Conservation (phyloP, 1,140 invertebrate species). For the Meloidogyne floridensis region DNA sequence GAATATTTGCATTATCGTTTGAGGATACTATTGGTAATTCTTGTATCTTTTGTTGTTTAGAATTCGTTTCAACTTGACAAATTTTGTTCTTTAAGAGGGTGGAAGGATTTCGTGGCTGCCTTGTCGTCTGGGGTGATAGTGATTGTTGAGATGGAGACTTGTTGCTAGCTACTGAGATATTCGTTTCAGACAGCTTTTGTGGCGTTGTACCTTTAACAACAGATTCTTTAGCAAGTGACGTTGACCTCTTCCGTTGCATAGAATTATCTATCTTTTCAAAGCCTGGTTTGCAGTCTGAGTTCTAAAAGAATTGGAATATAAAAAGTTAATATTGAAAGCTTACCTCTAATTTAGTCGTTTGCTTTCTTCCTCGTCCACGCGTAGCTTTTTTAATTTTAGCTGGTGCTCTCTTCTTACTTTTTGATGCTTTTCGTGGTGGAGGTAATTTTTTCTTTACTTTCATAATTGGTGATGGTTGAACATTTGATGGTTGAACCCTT, state of each 20-base stretch:
- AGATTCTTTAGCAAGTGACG: neutral
- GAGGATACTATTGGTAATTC: neutral
- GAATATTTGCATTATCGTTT: neutral
- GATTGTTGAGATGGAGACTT: neutral
- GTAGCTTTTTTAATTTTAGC: conserved; percentile 23
- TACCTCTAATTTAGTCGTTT: neutral
- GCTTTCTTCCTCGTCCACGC: neutral
- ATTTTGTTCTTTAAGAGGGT: neutral
- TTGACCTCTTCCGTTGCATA: neutral
- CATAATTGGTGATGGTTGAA: conserved; percentile 11
- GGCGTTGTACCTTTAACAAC: neutral
- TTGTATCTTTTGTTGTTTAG: neutral
- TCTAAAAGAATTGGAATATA: neutral
- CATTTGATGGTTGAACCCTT: neutral
- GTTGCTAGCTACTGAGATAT: neutral
- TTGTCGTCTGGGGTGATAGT: neutral
- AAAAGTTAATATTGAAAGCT: neutral
- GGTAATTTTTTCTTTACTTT: conserved; percentile 18
- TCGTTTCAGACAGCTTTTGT: neutral
- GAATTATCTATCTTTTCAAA: neutral
- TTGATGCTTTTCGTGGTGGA: neutral
- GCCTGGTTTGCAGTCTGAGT: neutral
- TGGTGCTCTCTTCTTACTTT: conserved; percentile 7
- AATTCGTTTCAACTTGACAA: neutral
- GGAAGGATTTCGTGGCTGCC: conserved; percentile 3